Evolutionary conservation across 2,113 vertebrate genomes (phyloP).

Genomic region (Zosterops pallidus): DNA sequence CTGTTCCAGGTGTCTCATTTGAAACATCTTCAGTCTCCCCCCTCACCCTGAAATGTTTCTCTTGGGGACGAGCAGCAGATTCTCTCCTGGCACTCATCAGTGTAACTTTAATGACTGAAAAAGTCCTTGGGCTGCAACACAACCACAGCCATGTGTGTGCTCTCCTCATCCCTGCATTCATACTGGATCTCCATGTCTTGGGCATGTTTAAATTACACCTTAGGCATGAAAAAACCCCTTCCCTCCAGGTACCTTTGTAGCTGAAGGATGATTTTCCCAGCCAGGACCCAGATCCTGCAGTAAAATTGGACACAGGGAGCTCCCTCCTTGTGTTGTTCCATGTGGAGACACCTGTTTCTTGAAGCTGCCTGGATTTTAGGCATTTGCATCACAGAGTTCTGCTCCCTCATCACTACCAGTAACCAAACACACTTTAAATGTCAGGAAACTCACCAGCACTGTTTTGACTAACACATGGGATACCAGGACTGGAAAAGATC

Average conservation of each 20-base stretch:
- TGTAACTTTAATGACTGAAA: not conserved
- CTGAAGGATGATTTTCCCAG: not conserved
- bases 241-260: not conserved
- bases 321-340: not conserved
- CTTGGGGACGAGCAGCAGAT: not conserved
- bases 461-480: not conserved
- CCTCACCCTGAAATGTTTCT: not conserved
- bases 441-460: not conserved
- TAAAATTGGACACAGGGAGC: not conserved
- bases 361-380: not conserved
- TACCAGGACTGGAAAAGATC: not conserved
- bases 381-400: not conserved
- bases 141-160: not conserved
- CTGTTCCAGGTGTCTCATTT: not conserved
- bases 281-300: not conserved
- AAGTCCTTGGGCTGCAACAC: not conserved
- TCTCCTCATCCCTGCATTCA: not conserved
- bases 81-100: not conserved
- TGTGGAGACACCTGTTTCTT: rapidly evolving
- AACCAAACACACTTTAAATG: not conserved
- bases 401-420: not conserved
- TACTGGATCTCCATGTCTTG: not conserved
- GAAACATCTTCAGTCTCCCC: not conserved
- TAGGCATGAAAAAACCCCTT: not conserved
- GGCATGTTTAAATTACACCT: not conserved